Base-by-base conservation (phyloP, 2,113 vertebrate genomes). In the Callopanchax toddi region DNA sequence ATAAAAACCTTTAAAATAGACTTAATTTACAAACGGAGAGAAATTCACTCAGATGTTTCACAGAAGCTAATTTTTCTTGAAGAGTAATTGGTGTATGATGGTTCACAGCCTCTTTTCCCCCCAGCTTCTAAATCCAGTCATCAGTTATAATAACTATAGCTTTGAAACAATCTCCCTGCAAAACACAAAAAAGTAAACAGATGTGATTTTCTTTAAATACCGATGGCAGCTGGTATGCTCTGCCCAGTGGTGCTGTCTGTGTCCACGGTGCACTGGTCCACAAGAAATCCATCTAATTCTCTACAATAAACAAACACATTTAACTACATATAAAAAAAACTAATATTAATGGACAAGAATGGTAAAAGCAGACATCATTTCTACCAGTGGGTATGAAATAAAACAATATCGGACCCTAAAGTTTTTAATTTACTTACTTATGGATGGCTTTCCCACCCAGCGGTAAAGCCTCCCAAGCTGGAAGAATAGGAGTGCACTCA, bases 401-500 rank as follows among this genome's bases (percentile, higher is more conserved):
- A 32, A 32, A 32, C 2, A 8, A 7, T 5, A 7, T 5, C 26
- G 7, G 26, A 29, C 4, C 26, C 4, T 5, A n/a, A 34, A 17
- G 0, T 15, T 36, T 46, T 11, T 18, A 15, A 67, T 65, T 18
- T 45, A 91, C 94, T 94, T 92, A 98, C 97, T 93, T 97, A 88
- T 99, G 97, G 83, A 99, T 95, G 22, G 95, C 93, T 84, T 95
- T 98, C 79, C 97, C 97, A 84, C 94, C 97, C 85, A 99, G 79
- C 36, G 97, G 97, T 42, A 99, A 91, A 6, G 96, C 95, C 44
- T 95, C 97, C 97, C 97, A 99, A 4, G 96, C 95, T 51, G 93
- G 95, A 32, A 99, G 87, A 59, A 99, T 93, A 0, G 95, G 95
- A 66, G 97, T 96, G 65, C 96, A 97, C 81, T 99, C 97, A 66